Conservation (phyloP, 1,140 invertebrate genomes). For the Ruditapes philippinarum region DNA sequence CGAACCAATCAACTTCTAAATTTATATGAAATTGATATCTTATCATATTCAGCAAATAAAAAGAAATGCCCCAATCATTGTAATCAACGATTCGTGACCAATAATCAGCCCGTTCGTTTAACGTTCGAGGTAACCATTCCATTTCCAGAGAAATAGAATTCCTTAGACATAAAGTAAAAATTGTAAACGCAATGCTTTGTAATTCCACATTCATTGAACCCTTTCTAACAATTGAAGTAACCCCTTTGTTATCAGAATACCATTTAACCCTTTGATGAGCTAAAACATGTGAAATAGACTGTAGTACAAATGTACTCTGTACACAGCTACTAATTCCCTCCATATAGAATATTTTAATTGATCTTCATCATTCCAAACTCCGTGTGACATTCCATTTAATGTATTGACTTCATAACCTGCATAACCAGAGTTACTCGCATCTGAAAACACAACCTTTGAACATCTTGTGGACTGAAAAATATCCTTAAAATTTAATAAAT, state of each 20-base stretch:
- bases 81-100: too few relatives aligned
- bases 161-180: neutral
- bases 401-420: constrained; percentile 30
- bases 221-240: neutral
- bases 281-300: constrained; percentile 7
- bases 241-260: neutral
- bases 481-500: too few relatives aligned
- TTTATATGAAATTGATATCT: too few relatives aligned
- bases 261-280: neutral
- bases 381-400: constrained; percentile 19
- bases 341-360: constrained; percentile 34
- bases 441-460: neutral
- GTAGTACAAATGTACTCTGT: constrained; percentile 16
- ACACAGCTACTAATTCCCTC: constrained; percentile 33
- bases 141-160: too few relatives aligned
- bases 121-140: too few relatives aligned
- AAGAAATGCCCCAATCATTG: too few relatives aligned
- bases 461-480: neutral
- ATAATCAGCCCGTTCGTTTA: too few relatives aligned
- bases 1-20: too few relatives aligned
- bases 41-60: too few relatives aligned
- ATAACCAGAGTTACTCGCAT: constrained; percentile 14
- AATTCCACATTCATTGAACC: neutral
- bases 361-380: constrained; percentile 19
- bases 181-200: neutral